These are phyloP conservation scores for Tinea semifulvella DNA, from an alignment of 2,888 invertebrate species.

Conservation along the genomic window DNA sequence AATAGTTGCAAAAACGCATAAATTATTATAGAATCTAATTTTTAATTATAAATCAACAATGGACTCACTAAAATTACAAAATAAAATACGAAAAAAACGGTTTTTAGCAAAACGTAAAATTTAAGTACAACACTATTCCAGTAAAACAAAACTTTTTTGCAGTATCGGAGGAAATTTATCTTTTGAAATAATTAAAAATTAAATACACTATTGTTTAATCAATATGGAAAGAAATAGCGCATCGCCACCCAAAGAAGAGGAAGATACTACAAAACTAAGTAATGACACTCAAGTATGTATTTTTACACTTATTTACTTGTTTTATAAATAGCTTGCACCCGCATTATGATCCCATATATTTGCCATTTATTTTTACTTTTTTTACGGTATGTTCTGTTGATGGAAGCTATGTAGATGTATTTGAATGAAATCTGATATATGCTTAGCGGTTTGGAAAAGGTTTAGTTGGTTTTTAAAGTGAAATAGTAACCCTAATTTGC, in stretches of 20 bases:
- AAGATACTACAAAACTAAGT: background rate
- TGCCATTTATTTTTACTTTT: conserved; percentile 15
- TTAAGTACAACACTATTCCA: too few relatives aligned
- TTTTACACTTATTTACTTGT: background rate
- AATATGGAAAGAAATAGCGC: background rate
- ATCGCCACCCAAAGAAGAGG: background rate
- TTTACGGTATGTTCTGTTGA: conserved; percentile 17
- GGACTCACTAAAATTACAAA: too few relatives aligned
- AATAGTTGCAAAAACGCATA: too few relatives aligned
- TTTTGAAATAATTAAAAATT: too few relatives aligned
- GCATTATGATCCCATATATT: conserved; percentile 34
- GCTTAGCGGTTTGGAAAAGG: background rate
- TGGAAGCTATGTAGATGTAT: conserved; percentile 14
- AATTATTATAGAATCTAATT: too few relatives aligned
- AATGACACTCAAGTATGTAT: background rate
- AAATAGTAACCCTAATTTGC: conserved; percentile 44
- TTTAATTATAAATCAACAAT: too few relatives aligned
- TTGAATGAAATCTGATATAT: background rate
- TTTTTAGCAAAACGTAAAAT: too few relatives aligned
- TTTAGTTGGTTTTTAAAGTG: conserved; percentile 15
- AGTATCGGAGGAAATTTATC: too few relatives aligned
- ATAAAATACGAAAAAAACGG: too few relatives aligned
- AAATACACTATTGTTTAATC: too few relatives aligned
- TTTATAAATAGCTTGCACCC: conserved; percentile 56
- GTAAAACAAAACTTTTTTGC: too few relatives aligned